Evolutionary conservation across 2,797 vertebrate genomes (phyloP), one percentile per base, ranked within the genome.

Genomic region (Selene dorsalis): DNA sequence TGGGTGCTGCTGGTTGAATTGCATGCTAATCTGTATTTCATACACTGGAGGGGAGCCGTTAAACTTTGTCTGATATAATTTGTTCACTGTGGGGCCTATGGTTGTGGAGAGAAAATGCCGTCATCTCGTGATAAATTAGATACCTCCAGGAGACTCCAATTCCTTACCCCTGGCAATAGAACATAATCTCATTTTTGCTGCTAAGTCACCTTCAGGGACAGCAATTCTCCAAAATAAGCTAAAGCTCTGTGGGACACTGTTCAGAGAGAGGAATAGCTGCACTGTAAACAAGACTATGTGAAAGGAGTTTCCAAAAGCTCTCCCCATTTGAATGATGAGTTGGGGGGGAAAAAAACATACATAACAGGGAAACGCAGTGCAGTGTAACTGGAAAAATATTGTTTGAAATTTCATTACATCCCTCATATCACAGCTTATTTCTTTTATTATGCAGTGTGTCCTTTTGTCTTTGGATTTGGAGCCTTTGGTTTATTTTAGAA

Each of bases 141-240:
- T 90, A 90, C 92, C 93, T 93, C 80, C 80, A 88, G 91, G 92
- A 95, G 90, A 86, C 89, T 92, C 83, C 85, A 70, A 93, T 92
- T 93, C 84, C 88, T 92, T 90, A 94, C 94, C 93, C 89, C 89
- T 80, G 90, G 93, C 94, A 91, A 93, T 88, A 89, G 88, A 94
- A 89, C 88, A 92, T 93, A 94, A 95, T 95, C 93, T 93, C 82
- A 92, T 94, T 94, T 93, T 92, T 92, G 89, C 91, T 92, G 88
- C 89, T 94, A 94, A 95, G 92, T 94, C 93, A 94, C 94, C 94
- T 93, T 93, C 91, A 92, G 94, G 93, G 93, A 93, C 85, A 38
- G 78, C 86, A 89, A 83, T 90, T 93, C 86, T 92, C 93, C 84
- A 87, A 90, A 91, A 93, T 92, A 92, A 93, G 87, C 82, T 82